phyloP scores from a whole-genome alignment of 2,797 vertebrate species.

The Myiothlypis coronata region DNA sequence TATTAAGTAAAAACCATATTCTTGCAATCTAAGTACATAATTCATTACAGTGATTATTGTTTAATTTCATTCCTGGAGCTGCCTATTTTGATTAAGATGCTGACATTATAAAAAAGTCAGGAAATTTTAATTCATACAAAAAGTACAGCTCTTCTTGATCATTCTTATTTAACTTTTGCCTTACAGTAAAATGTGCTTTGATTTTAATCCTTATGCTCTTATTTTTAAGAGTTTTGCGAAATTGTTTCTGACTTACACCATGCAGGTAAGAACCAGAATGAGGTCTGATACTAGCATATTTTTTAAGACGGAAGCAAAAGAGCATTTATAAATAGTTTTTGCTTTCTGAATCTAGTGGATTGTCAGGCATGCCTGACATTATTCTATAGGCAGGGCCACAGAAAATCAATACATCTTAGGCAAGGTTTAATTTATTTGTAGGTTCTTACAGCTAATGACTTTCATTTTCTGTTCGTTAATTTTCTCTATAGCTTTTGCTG shows the following conservation, averaged over 20 bases:
- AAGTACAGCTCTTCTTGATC: not conserved
- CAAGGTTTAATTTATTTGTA: conserved; percentile 81
- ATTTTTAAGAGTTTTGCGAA: not conserved
- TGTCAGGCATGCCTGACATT: conserved; percentile 77
- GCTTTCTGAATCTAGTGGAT: conserved; percentile 72
- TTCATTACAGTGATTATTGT: not conserved
- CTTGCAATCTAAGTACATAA: not conserved
- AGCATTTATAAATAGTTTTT: conserved; percentile 76
- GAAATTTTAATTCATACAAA: conserved; percentile 23
- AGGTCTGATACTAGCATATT: conserved; percentile 37
- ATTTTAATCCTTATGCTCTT: conserved; percentile 29
- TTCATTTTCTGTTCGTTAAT: conserved; percentile 71
- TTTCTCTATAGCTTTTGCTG: conserved; percentile 69
- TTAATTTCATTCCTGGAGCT: not conserved
- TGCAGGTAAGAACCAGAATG: conserved; percentile 22
- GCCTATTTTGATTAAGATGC: conserved; percentile 15
- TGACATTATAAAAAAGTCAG: not conserved
- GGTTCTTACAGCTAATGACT: conserved; percentile 77
- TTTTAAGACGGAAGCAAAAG: conserved; percentile 58
- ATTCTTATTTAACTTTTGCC: conserved; percentile 17
- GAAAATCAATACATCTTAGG: conserved; percentile 80
- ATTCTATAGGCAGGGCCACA: conserved; percentile 74
- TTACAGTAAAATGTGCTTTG: conserved; percentile 23
- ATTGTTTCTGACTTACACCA: not conserved
- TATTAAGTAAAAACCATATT: not conserved